Conservation (phyloP, 2,797 vertebrate genomes). For the Epinephelus malabaricus region DNA sequence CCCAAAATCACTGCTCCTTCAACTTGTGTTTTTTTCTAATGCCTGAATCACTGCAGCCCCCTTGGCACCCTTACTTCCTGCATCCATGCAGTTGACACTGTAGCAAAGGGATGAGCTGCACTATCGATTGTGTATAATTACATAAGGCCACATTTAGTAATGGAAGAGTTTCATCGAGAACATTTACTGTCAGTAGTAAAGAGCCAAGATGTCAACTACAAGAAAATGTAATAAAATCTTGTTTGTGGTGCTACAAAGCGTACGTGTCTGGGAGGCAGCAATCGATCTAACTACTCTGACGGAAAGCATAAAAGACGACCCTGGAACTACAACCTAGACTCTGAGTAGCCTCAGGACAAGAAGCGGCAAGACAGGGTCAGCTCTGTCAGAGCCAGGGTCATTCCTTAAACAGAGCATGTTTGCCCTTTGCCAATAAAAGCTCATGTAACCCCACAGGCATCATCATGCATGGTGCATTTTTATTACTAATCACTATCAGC, state of each 20-base stretch:
- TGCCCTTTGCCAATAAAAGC: constrained; percentile 74
- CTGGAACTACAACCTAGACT: constrained; percentile 16
- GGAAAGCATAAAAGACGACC: constrained; percentile 25
- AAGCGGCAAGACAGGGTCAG: constrained; percentile 38
- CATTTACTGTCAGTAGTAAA: constrained; percentile 22
- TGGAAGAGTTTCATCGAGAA: not conserved
- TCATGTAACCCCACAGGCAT: constrained; percentile 52
- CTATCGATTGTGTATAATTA: not conserved
- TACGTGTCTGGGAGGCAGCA: constrained; percentile 29
- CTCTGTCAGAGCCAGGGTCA: constrained; percentile 39
- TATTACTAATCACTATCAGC: constrained; percentile 63
- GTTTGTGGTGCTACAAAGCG: constrained; percentile 16
- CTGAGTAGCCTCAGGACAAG: constrained; percentile 46
- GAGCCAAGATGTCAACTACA: constrained; percentile 1
- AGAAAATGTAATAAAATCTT: constrained; percentile 27
- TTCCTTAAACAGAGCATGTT: constrained; percentile 44
- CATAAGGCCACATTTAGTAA: not conserved
- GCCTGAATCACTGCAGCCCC: not conserved
- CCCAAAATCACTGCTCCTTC: too few relatives aligned
- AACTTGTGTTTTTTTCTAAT: not conserved
- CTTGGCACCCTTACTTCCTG: not conserved
- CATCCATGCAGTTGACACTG: too few relatives aligned
- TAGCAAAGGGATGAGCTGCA: not conserved
- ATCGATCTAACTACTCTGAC: constrained; percentile 41
- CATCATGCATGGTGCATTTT: constrained; percentile 53